phyloP scores from a whole-genome alignment of 1,140 invertebrate species.

The Trichonephila clavata region DNA sequence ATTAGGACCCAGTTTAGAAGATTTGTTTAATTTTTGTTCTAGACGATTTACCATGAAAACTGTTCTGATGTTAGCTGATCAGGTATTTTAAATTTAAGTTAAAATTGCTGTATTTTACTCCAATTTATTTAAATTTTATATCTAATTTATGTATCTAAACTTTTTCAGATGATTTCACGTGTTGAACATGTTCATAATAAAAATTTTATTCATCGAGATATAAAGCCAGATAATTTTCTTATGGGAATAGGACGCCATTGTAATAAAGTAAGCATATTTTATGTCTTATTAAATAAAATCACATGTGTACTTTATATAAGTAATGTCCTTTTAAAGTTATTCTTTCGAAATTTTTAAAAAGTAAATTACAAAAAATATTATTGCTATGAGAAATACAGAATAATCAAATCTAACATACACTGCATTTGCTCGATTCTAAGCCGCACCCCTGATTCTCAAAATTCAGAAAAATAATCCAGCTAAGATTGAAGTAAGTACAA shows the following conservation, averaged over 20 bases:
- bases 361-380: too few relatives aligned
- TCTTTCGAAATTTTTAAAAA: too few relatives aligned
- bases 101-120: neutral
- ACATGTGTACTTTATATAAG: too few relatives aligned
- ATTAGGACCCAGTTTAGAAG: conserved; percentile 96
- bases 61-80: conserved; percentile 97
- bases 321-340: too few relatives aligned
- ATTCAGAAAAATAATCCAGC: too few relatives aligned
- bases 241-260: conserved; percentile 82
- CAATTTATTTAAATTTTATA: neutral
- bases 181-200: conserved; percentile 86
- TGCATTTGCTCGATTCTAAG: too few relatives aligned
- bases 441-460: too few relatives aligned
- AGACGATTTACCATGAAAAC: conserved; percentile 98
- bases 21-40: conserved; percentile 98
- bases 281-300: neutral
- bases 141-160: neutral
- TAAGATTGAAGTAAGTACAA: too few relatives aligned
- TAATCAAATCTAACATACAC: too few relatives aligned
- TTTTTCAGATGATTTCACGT: conserved; percentile 83
- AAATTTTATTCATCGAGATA: conserved; percentile 85
- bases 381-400: too few relatives aligned
- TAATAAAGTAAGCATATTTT: conserved; percentile 78
- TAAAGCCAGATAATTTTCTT: conserved; percentile 83
- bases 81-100: conserved; percentile 81